Conservation (phyloP, 2,797 vertebrate genomes). For the Sebastes ruberrimus region DNA sequence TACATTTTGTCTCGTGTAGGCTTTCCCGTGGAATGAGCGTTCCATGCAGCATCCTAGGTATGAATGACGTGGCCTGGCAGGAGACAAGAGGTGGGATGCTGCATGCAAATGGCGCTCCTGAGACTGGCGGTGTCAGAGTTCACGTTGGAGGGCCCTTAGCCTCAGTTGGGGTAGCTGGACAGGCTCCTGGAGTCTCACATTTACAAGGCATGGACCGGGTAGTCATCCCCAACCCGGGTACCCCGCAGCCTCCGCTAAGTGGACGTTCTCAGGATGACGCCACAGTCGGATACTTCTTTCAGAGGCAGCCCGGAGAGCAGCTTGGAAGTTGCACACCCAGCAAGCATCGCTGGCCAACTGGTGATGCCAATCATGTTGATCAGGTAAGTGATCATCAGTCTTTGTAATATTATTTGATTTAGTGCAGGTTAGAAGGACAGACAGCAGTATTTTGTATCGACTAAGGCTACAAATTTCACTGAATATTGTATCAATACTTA, state of each 20-base stretch:
- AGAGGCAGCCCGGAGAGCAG: slow-evolving; percentile 83
- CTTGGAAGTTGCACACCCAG: slow-evolving; percentile 74
- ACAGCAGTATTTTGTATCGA: not conserved
- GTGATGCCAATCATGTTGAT: slow-evolving; percentile 74
- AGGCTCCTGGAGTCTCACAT: slow-evolving; percentile 71
- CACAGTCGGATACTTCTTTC: slow-evolving; percentile 84
- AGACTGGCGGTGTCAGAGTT: slow-evolving; percentile 73
- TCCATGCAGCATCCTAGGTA: slow-evolving; percentile 85
- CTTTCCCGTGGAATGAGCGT: slow-evolving; percentile 85
- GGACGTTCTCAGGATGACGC: slow-evolving; percentile 81
- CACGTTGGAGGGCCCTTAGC: slow-evolving; percentile 72
- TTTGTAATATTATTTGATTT: not conserved
- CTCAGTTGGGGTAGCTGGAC: slow-evolving; percentile 67
- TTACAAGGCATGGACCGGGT: slow-evolving; percentile 77
- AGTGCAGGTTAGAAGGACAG: not conserved
- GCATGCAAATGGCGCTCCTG: slow-evolving; percentile 80
- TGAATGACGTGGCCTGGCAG: slow-evolving; percentile 88
- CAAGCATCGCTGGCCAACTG: slow-evolving; percentile 81
- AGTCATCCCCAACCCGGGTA: slow-evolving; percentile 65
- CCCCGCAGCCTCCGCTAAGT: slow-evolving; percentile 78
- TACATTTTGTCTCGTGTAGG: slow-evolving; percentile 42
- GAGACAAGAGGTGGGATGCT: slow-evolving; percentile 85
- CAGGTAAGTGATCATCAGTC: slow-evolving; percentile 48
- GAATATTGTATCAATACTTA: not conserved
- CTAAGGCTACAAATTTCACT: not conserved